Evolutionary conservation across 2,888 invertebrate species (phyloP).

Genomic region (Lepetodrilus schrolli): DNA sequence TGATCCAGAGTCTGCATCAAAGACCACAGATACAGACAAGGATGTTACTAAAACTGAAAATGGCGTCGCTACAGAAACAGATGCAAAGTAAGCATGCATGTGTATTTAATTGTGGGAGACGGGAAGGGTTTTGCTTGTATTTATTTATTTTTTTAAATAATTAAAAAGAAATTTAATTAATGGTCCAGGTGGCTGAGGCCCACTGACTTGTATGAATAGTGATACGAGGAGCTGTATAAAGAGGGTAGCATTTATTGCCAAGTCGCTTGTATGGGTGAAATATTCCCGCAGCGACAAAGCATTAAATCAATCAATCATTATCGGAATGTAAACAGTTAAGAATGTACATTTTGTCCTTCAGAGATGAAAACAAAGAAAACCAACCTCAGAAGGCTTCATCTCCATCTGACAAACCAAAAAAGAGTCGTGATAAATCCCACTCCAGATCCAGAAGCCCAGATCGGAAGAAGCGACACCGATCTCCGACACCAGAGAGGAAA

Average conservation of each 20-base stretch:
- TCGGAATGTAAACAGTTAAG: no score
- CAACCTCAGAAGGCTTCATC: constrained; percentile 37
- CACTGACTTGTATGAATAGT: no score
- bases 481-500: constrained; percentile 47
- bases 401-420: constrained; percentile 36
- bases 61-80: constrained; percentile 33
- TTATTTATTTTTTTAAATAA: no score
- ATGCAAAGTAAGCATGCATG: constrained; percentile 28
- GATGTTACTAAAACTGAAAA: constrained; percentile 30
- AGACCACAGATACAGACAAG: background rate
- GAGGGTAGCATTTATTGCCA: no score
- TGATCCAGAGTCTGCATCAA: constrained; percentile 23
- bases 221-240: no score
- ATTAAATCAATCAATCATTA: no score
- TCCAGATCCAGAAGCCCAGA: constrained; percentile 41
- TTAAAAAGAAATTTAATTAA: no score
- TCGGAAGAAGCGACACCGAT: constrained; percentile 44
- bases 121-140: no score
- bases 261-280: no score
- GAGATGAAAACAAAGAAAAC: constrained; percentile 33
- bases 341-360: background rate
- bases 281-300: no score
- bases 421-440: constrained; percentile 39
- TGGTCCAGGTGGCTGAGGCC: no score
- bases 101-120: no score